These are phyloP conservation scores for Drosophila kepulauana DNA, from an alignment of 1,140 invertebrate species.

Conservation along the genomic window DNA sequence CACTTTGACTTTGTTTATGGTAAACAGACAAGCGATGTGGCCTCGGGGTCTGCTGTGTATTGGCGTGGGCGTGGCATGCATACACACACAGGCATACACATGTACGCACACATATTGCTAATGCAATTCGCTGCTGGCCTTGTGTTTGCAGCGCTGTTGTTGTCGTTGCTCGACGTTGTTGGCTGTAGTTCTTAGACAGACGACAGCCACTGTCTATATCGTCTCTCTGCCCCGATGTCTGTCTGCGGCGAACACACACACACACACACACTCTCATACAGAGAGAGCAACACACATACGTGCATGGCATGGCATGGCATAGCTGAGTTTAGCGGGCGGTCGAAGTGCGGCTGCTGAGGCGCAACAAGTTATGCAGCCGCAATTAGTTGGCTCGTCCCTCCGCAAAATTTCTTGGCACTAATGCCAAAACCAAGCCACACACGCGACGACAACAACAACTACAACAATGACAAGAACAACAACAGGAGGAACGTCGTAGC, in stretches of 20 bases:
- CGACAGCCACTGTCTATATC: constrained; percentile 56
- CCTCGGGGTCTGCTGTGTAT: constrained; percentile 44
- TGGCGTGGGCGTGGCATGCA: constrained; percentile 20
- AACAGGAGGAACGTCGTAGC: constrained; percentile 24
- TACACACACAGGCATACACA: background rate
- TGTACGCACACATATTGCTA: constrained; percentile 30
- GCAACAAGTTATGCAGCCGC: constrained; percentile 81
- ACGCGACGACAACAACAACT: constrained; percentile 39
- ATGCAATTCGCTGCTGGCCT: constrained; percentile 71
- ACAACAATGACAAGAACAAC: constrained; percentile 1
- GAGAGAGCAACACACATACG: constrained; percentile 10
- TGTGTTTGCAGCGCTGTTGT: constrained; percentile 32
- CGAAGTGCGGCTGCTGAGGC: constrained; percentile 38
- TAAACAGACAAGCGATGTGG: constrained; percentile 70
- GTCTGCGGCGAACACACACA: constrained; percentile 51
- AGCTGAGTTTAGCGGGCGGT: constrained; percentile 35
- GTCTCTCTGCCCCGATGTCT: constrained; percentile 29
- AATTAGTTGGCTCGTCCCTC: constrained; percentile 75
- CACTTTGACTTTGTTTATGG: constrained; percentile 81
- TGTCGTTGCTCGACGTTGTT: constrained; percentile 44
- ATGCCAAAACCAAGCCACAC: constrained; percentile 77
- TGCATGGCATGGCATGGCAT: constrained; percentile 7
- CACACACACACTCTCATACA: constrained; percentile 29
- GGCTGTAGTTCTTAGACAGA: constrained; percentile 70
- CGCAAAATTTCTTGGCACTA: constrained; percentile 78